phyloP scores from a whole-genome alignment of 1,140 invertebrate genomes.

The Dinoponera quadriceps region DNA sequence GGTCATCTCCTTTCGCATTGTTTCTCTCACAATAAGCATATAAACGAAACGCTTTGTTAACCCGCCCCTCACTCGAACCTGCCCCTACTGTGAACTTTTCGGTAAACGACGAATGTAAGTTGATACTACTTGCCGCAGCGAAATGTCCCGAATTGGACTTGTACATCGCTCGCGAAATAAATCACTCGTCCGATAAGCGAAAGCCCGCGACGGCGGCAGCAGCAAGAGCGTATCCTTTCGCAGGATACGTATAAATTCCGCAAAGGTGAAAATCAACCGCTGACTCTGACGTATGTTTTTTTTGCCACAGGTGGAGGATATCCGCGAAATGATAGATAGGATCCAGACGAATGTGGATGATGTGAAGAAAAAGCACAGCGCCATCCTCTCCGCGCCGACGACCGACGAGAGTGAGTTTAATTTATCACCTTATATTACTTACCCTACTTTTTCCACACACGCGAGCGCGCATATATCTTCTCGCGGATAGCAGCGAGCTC shows the following conservation, averaged over 20 bases:
- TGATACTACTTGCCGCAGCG: background rate
- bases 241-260: background rate
- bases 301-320: conserved; percentile 95
- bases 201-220: background rate
- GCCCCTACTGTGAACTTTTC: too few species aligned
- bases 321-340: conserved; percentile 99
- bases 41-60: too few species aligned
- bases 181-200: background rate
- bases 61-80: too few species aligned
- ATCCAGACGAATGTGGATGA: conserved; percentile 99
- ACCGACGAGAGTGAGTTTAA: conserved; percentile 98
- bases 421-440: conserved; percentile 34
- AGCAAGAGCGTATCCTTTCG: conserved; percentile 2
- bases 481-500: background rate
- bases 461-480: background rate
- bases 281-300: conserved; percentile 24
- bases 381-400: conserved; percentile 98
- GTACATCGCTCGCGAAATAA: background rate
- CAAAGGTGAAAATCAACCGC: background rate
- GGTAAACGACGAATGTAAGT: background rate
- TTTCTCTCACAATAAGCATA: too few species aligned
- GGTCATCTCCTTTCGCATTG: too few species aligned
- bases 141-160: background rate
- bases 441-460: conserved; percentile 14
- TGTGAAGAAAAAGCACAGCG: conserved; percentile 99